These are phyloP conservation scores for Dascyllus trimaculatus DNA, from an alignment of 2,113 vertebrate genomes.

Conservation along the genomic window DNA sequence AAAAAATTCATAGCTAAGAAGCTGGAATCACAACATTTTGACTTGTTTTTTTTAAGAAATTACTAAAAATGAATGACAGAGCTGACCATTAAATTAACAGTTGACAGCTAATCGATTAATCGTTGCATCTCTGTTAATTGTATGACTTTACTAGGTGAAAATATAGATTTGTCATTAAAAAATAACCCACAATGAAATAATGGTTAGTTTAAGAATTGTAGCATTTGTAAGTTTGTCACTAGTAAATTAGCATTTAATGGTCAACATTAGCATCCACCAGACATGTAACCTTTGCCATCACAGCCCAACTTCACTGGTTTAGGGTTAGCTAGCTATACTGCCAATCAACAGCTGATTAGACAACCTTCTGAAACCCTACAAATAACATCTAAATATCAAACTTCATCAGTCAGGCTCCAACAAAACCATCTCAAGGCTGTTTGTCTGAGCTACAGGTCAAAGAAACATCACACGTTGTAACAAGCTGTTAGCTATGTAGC, in stretches of 20 bases:
- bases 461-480: neutral
- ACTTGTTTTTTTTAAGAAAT: no score
- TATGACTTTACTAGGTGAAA: neutral
- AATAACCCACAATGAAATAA: neutral
- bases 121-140: no score
- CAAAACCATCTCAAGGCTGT: neutral
- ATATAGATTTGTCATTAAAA: neutral
- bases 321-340: conserved; percentile 30
- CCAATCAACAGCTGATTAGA: conserved; percentile 47
- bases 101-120: no score
- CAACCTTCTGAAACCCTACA: neutral
- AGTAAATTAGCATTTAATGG: neutral
- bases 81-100: no score
- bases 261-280: neutral
- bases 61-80: no score
- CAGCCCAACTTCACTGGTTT: neutral
- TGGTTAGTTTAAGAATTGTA: neutral
- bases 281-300: neutral
- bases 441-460: neutral
- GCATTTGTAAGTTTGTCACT: no score
- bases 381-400: neutral
- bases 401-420: neutral
- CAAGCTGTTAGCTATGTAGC: conserved; percentile 56
- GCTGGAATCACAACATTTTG: no score
- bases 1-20: no score